A percentile compares a stretch with the other conserved stretches of the same genome.
Evolutionary conservation across 2,888 invertebrate species (phyloP).

Genomic region (Ectemnius lituratus): DNA sequence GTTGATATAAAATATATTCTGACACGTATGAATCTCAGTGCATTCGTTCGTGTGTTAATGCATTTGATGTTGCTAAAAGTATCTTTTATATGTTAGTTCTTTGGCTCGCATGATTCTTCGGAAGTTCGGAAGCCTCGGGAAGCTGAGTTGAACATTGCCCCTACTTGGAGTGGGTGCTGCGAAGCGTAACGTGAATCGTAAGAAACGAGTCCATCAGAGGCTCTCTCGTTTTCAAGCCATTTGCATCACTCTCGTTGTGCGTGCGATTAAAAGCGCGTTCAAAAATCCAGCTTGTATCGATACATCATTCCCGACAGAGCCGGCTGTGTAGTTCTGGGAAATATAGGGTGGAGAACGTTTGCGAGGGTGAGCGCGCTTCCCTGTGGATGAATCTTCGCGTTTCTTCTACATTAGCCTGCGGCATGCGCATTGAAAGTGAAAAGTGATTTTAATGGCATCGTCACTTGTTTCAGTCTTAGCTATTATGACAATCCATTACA

Average conservation of each 20-base stretch:
- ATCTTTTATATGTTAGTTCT: neutral
- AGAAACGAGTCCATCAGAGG: neutral
- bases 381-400: conserved; percentile 41
- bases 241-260: conserved; percentile 13
- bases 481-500: conserved; percentile 42
- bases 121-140: neutral
- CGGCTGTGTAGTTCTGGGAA: conserved; percentile 15
- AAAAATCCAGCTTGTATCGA: conserved; percentile 29
- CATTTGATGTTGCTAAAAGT: too few relatives aligned
- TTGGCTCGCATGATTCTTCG: neutral
- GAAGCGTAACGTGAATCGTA: conserved; percentile 19
- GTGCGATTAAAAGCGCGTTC: conserved; percentile 32
- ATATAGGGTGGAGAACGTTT: conserved; percentile 12
- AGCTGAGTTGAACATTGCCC: too few relatives aligned
- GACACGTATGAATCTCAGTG: too few relatives aligned
- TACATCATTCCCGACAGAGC: conserved; percentile 45
- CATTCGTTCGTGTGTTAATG: too few relatives aligned
- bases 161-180: conserved; percentile 4
- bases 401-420: conserved; percentile 31
- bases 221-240: conserved; percentile 20
- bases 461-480: conserved; percentile 46
- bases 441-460: conserved; percentile 55
- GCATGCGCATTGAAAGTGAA: conserved; percentile 24
- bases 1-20: too few relatives aligned
- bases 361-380: conserved; percentile 19